Base-by-base conservation (phyloP, 2,888 invertebrate species). In the Sisyra nigra region DNA sequence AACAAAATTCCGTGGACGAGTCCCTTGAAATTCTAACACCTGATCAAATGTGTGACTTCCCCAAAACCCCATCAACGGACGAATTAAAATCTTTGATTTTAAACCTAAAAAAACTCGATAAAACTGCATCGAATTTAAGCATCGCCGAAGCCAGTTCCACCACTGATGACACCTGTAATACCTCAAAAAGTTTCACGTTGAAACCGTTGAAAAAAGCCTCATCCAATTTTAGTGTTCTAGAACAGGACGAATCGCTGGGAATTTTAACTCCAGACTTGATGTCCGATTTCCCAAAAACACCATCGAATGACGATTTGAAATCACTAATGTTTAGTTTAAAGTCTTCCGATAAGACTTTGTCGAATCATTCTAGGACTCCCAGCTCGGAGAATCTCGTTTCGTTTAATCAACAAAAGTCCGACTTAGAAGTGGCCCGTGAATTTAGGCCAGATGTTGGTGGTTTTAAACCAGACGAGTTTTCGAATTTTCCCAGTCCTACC, bases 201-300 rank as follows among this genome's bases (percentile, higher is more conserved):
- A 24, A 24, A 24, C 24, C 24, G 7, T 7, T 24, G 24, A 24
- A 24, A 7, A 24, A 24, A 24, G 24, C 24, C 7, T 24, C 24
- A 24, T 24, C 24, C 7, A 24, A 24, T 24, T 24, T 24, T 7
- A 24, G 24, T 24, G 24, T 24, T 7, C 7, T 24, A 24, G 87
- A 80, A 51, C 65, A 73, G 55, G 79, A 87, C 55, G 86, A 89
- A 57, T 84, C 85, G 53, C 66, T 88, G 51, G 88, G 88, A 4
- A 88, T 89, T 53, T 66, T 91, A 48, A 87, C 88, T 8, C 87
- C 88, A 0, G 86, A 87, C 63, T 87, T 88, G 62, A 87, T 89
- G 85, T 80, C 72, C 51, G 74, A 74, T 54, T 72, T 72, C 54
- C 67, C 74, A 49, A 69, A 76, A 61, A 76, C 76, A 43, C 75